Evolutionary conservation across 2,888 invertebrate species (phyloP), one percentile per base, ranked within the genome.

Genomic region (Drosophila gaucha): DNA sequence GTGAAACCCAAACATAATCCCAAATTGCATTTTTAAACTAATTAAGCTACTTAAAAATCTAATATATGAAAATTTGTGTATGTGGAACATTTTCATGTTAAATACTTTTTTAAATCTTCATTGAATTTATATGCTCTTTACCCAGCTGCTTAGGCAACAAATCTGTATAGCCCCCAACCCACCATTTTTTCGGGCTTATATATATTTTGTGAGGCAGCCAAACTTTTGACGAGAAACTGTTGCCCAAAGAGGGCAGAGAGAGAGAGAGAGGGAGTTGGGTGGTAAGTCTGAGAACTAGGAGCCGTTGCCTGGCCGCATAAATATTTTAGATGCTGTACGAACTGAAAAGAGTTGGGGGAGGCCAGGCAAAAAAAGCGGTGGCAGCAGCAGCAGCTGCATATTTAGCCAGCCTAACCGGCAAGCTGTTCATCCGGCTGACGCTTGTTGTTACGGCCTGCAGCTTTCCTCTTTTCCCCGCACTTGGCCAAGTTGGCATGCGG

Each of bases 341-440:
- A 38, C 22, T 14, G 41, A 5, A 24, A 31, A 41, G 28, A 31
- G 22, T 2, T 36, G 35, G 1, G 3, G 14, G 14, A 20, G 8
- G 16, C n/a, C 22, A 3, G 14, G 26, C 39, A 24, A 24, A 58
- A 41, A 46, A 9, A 46, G 58, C 24, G 58, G 8, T 28, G 57
- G 26, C n/a, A 39, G 20, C 30, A 20, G 56, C 51, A 36, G 67
- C 80, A 68, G 75, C 68, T 80, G 85, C 76, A 82, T 80, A 84
- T 80, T 86, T 80, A 58, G 69, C 67, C 63, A 66, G 87, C 80
- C 82, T 80, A 85, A 69, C 62, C 62, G 68, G 76, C 82, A 80
- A 82, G 82, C 80, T 86, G 86, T 82, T 80, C 79, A 68, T 71
- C 78, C 82, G 70, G 78, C 82, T 86, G 85, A 64, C 68, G 80